These are phyloP conservation scores for Cabera pusaria DNA, from an alignment of 2,888 invertebrate genomes.

Conservation along the genomic window DNA sequence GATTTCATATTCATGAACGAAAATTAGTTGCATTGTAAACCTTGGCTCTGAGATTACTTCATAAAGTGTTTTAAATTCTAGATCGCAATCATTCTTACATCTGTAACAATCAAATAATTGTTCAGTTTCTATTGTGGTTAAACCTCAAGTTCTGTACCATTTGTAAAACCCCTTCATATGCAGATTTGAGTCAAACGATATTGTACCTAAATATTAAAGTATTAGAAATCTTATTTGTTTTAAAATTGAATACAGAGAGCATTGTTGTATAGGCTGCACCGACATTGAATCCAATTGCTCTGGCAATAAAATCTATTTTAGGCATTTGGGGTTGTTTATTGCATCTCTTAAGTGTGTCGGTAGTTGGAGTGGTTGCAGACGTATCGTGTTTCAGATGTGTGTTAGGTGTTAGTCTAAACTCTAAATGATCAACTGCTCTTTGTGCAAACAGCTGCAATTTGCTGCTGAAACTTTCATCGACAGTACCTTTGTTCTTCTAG, in stretches of 20 bases:
- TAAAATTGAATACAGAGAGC: conserved; percentile 49
- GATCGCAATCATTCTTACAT: conserved; percentile 10
- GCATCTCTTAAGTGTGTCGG: conserved; percentile 61
- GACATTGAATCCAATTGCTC: conserved; percentile 74
- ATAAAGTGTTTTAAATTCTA: conserved; percentile 13
- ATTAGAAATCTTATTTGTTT: conserved; percentile 51
- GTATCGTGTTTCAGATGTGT: conserved; percentile 65
- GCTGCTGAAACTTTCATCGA: conserved; percentile 25
- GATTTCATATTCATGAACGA: conserved; percentile 11
- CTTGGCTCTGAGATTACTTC: neutral
- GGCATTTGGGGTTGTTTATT: conserved; percentile 67
- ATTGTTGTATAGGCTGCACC: conserved; percentile 54
- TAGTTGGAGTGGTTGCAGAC: conserved; percentile 62
- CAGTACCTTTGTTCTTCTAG: conserved; percentile 6
- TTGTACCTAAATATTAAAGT: conserved; percentile 44
- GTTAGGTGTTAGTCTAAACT: conserved; percentile 58
- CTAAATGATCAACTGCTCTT: conserved; percentile 58
- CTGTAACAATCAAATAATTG: conserved; percentile 40
- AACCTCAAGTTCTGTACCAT: conserved; percentile 55
- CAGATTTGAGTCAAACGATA: conserved; percentile 39
- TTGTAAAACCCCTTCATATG: conserved; percentile 44
- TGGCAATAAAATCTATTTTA: conserved; percentile 73
- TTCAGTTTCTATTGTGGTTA: conserved; percentile 45
- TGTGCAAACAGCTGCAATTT: conserved; percentile 49
- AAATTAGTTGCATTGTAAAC: conserved; percentile 4